Evolutionary conservation across 2,113 vertebrate genomes (phyloP), one percentile per base, ranked within the genome.

Genomic region (Sorex araneus): DNA sequence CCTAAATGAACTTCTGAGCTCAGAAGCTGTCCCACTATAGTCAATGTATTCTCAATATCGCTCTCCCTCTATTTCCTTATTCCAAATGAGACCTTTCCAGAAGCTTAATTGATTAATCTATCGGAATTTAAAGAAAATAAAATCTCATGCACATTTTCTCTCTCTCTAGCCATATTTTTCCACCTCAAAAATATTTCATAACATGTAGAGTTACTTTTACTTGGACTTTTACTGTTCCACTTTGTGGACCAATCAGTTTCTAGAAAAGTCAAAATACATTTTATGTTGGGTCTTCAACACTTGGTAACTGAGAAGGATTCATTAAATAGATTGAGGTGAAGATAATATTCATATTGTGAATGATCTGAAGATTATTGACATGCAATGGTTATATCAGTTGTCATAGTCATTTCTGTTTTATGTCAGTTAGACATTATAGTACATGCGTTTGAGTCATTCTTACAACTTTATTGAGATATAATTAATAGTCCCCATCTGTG

Each of bases 1-100:
- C 11, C 4, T 93, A 32, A 27, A 70, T 92, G 90, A 92, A 84
- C 63, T 81, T 66, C 63, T 50, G 27, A 45, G 25, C 40, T 47
- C 9, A 50, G 30, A 13, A 45, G 64, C 36, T 43, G 2, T 2
- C 4, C 5, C 32, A 64, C 30, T 57, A 2, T 1, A 10, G 2
- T 60, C 80, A 84, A 40, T 81, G 36, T 1, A 28, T 18, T 36
- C 12, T 4, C 66, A 85, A 28, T 1, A 0, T 11, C 23, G 16
- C 16, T 40, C 40, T 40, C 47, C 60, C 63, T 2, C 5, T 47
- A 21, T 1, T 67, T 80, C 63, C 25, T 90, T 11, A 50, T 3
- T 4, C 47, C 25, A 28, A 47, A 43, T 11, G 83, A 67, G 70
- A 83, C 13, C 67, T 23, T 1, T 2, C 45, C 28, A 73, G 57